Evolutionary conservation across 2,113 vertebrate genomes (phyloP).

Genomic region (Dunckerocampus dactyliophorus): DNA sequence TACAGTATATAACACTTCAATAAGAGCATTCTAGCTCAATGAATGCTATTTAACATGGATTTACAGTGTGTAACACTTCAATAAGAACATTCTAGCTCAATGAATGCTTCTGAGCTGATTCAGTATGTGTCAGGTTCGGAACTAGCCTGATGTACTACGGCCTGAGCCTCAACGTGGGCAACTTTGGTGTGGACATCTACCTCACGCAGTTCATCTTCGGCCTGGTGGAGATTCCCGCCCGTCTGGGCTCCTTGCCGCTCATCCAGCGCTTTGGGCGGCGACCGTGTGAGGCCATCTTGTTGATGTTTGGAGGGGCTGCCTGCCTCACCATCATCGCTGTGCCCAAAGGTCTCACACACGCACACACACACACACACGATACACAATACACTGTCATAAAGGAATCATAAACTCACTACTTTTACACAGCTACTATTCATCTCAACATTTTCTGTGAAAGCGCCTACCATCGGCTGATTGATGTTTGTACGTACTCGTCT

Average conservation of each 20-base stretch:
- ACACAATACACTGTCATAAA: too few relatives aligned
- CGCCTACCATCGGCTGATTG: too few relatives aligned
- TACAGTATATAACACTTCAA: background rate
- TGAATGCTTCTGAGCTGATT: background rate
- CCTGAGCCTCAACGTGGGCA: conserved; percentile 81
- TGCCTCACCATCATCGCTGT: conserved; percentile 76
- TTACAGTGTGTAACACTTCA: too few relatives aligned
- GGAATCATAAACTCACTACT: too few relatives aligned
- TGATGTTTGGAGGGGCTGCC: conserved; percentile 74
- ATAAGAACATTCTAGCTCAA: too few relatives aligned
- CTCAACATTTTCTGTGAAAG: too few relatives aligned
- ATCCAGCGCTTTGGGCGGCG: conserved; percentile 78
- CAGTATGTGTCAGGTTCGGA: conserved; percentile 74
- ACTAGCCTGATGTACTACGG: conserved; percentile 84
- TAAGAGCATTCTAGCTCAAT: too few relatives aligned
- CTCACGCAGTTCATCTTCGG: conserved; percentile 88
- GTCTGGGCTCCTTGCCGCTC: conserved; percentile 63
- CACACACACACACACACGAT: background rate
- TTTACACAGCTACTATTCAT: too few relatives aligned
- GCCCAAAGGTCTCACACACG: conserved; percentile 73
- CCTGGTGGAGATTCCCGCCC: conserved; percentile 77
- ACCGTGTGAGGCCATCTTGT: conserved; percentile 56
- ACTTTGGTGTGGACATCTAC: conserved; percentile 89
- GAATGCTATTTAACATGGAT: too few relatives aligned
- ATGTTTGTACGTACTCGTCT: too few relatives aligned